Evolutionary conservation across 2,888 invertebrate species (phyloP), one percentile per base, ranked within the genome.

Genomic region (Diogma glabrata): DNA sequence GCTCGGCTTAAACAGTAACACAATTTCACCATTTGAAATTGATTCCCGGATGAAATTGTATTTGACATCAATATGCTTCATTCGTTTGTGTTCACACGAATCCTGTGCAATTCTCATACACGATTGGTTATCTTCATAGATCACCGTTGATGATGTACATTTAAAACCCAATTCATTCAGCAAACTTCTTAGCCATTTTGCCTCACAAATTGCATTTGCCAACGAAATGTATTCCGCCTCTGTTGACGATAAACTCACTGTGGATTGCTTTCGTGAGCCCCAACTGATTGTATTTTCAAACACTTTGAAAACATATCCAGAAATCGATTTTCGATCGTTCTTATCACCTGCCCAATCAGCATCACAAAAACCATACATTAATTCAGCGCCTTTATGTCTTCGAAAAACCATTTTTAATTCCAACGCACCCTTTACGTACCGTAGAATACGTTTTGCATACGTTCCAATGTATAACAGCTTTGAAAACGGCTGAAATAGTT

Each of bases 211-310:
- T 20, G 40, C 52, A 30, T 50, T 36, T 17, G 50, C 38, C 33
- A 53, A 33, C 23, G 52, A 49, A 7, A 53, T 26, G 47, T 53
- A 53, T 49, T 55, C 52, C 4, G 54, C 56, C 38, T 56, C 56
- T 50, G n/a, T n/a, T n/a, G n/a, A n/a, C n/a, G n/a, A n/a, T n/a
- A n/a, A n/a, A n/a, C n/a, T n/a, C 12, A 54, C 53, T n/a, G 50
- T 47, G 4, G 51, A 22, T 50, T 56, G 53, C 40, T 55, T 56
- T 45, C 51, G 43, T 9, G 51, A 51, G 14, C 19, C 10, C 54
- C 52, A 55, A n/a, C 47, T 48, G 9, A 54, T 51, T 17, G 49
- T 40, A 36, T 47, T 47, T 20, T 51, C 54, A 46, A 54, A 55
- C 16, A 54, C 52, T 46, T 54, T 52, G 40, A 52, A 55, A 26